These are phyloP conservation scores for Synanthedon vespiformis DNA, from an alignment of 2,888 invertebrate genomes.

Conservation along the genomic window DNA sequence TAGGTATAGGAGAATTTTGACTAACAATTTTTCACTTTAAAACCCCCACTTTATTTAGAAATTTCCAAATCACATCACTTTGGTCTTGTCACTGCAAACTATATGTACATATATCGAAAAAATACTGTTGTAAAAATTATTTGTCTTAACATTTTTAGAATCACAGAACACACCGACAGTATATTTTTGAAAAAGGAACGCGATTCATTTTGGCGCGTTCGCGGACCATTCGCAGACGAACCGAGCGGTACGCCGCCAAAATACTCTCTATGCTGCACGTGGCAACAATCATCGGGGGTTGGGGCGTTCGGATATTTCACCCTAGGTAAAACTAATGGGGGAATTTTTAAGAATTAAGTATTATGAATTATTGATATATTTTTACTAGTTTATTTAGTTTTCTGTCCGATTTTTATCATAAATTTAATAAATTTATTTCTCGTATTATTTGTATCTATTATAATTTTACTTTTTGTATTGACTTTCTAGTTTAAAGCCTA, in stretches of 20 bases:
- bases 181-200: slow-evolving; percentile 12
- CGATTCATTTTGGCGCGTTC: slow-evolving; percentile 8
- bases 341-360: too few relatives aligned
- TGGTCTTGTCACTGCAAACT: not conserved
- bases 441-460: too few relatives aligned
- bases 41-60: not conserved
- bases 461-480: too few relatives aligned
- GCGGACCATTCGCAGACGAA: slow-evolving; percentile 26
- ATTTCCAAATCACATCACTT: not conserved
- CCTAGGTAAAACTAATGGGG: slow-evolving; percentile 1
- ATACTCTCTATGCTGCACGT: slow-evolving; percentile 57
- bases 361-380: too few relatives aligned
- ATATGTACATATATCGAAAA: too few relatives aligned
- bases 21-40: not conserved
- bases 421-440: too few relatives aligned
- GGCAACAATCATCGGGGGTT: slow-evolving; percentile 27
- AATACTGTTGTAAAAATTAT: not conserved
- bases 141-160: not conserved
- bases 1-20: too few relatives aligned
- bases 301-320: slow-evolving; percentile 31
- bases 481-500: too few relatives aligned
- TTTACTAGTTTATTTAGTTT: too few relatives aligned
- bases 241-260: slow-evolving; percentile 52
- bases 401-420: too few relatives aligned
- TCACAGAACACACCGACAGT: not conserved